Percentiles rank a stretch among this genome's conserved stretches.
phyloP scores from a whole-genome alignment of 2,888 invertebrate genomes.

The Pycnomerus fuliginosus region DNA sequence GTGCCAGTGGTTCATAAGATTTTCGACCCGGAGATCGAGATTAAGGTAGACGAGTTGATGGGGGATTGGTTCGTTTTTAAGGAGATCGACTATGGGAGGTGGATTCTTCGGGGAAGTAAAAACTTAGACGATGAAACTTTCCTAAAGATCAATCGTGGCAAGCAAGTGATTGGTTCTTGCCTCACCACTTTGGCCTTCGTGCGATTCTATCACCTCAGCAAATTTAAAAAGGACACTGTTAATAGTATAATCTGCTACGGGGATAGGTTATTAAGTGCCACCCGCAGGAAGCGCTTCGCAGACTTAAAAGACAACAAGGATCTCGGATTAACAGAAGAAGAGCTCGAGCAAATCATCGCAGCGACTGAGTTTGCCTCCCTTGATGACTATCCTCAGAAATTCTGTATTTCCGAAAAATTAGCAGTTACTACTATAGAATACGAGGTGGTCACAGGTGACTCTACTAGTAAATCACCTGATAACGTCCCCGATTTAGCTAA shows the following conservation, averaged over 20 bases:
- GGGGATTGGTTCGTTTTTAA: slow-evolving; percentile 49
- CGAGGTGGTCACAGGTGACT: slow-evolving; percentile 45
- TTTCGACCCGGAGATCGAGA: slow-evolving; percentile 34
- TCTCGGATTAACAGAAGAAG: slow-evolving; percentile 36
- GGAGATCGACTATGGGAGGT: slow-evolving; percentile 47
- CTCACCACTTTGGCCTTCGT: slow-evolving; percentile 62
- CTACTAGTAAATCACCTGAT: slow-evolving; percentile 39
- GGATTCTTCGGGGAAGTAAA: slow-evolving; percentile 49
- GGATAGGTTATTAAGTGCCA: slow-evolving; percentile 56
- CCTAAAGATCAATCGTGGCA: slow-evolving; percentile 44
- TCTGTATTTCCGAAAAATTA: slow-evolving; percentile 48
- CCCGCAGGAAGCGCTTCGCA: slow-evolving; percentile 3
- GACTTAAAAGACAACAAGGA: slow-evolving; percentile 29
- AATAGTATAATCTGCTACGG: slow-evolving; percentile 65
- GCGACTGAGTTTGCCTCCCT: slow-evolving; percentile 38
- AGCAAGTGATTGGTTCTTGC: slow-evolving; percentile 59
- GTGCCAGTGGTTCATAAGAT: slow-evolving; percentile 37
- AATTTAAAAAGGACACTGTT: slow-evolving; percentile 60
- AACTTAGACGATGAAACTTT: slow-evolving; percentile 40
- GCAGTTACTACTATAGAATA: slow-evolving; percentile 44
- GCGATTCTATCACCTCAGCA: slow-evolving; percentile 57
- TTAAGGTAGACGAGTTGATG: slow-evolving; percentile 31
- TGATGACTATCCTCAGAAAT: slow-evolving; percentile 40
- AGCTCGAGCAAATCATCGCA: slow-evolving; percentile 39
- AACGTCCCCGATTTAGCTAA: slow-evolving; percentile 43